Base-by-base conservation (phyloP, 1,140 invertebrate species). In the Drosophila repleta region DNA sequence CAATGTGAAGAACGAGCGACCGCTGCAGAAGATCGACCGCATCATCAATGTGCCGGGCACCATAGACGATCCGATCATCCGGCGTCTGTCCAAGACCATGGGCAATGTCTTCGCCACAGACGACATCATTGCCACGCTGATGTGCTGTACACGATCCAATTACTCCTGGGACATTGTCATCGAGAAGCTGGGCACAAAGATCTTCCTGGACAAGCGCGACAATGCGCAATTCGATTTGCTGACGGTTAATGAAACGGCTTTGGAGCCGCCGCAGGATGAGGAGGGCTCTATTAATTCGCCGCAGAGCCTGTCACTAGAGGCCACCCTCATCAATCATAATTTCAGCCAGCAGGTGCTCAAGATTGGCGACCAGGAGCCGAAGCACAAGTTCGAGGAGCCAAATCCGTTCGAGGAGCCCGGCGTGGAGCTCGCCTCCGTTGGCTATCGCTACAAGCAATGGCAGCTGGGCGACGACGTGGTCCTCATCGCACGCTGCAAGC, bases 91-190 rank as follows among this genome's bases (percentile, higher is more conserved):
- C 0, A 98, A 98, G 92, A 96, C 95, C 3, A 96, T 96, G 65
- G 99, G 98, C 57, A 99, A 98, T 90, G 98, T 99, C 4, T 99
- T 98, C 93, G 98, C 98, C 2, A 99, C 99, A 8, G 99, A 99
- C 93, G 96, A 98, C 35, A 99, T 99, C 85, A 93, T 99, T 76
- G 97, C 99, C 4, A 99, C 98, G 3, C 96, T 99, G 55, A 99
- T 99, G 99, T 99, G 98, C 91, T 97, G 97, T 91, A 98, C 98
- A 1, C 95, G 99, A 21, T 99, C 98, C 21, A 98, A 97, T 76
- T 99, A 99, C 90, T 99, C 98, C 4, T 99, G 99, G 99, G 99
- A 99, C 93, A 98, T 99, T 90, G 97, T 99, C 24, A 99, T 99
- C 74, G 97, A 99, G 90, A 98, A 99, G 91, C 97, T 99, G 90